Conservation (phyloP, 2,888 invertebrate genomes). For the Steinernema hermaphroditum region DNA sequence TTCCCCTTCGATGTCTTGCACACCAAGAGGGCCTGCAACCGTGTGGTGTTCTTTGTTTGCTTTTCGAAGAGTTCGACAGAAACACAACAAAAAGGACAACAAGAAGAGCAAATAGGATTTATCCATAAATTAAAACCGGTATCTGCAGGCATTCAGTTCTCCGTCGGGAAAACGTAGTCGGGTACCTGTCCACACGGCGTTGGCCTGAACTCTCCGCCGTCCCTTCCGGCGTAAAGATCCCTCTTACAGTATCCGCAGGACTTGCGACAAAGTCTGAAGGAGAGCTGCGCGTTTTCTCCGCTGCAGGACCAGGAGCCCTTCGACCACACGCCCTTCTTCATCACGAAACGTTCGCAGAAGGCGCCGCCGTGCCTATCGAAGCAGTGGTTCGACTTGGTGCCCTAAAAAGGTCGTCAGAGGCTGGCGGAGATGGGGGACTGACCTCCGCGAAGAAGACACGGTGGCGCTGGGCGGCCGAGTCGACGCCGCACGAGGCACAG, state of each 20-base stretch:
- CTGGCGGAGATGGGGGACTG: slow-evolving; percentile 4
- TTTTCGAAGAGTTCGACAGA: no score
- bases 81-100: no score
- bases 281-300: slow-evolving; percentile 55
- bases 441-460: slow-evolving; percentile 55
- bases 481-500: slow-evolving; percentile 58
- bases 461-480: slow-evolving; percentile 54
- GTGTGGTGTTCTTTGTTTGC: no score
- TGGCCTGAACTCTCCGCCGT: slow-evolving; percentile 18
- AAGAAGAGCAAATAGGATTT: not conserved
- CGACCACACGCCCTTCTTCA: slow-evolving; percentile 47
- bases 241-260: slow-evolving; percentile 58
- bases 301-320: slow-evolving; percentile 56
- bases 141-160: slow-evolving; percentile 19
- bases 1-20: no score
- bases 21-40: no score
- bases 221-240: slow-evolving; percentile 47
- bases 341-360: slow-evolving; percentile 56
- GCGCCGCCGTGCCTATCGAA: slow-evolving; percentile 56
- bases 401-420: slow-evolving; percentile 35
- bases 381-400: slow-evolving; percentile 50
- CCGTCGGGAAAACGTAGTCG: slow-evolving; percentile 13
- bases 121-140: slow-evolving; percentile 5
- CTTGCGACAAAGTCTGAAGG: slow-evolving; percentile 60
- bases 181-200: slow-evolving; percentile 22